phyloP scores from a whole-genome alignment of 2,113 vertebrate genomes.

The Nannospalax galili region DNA sequence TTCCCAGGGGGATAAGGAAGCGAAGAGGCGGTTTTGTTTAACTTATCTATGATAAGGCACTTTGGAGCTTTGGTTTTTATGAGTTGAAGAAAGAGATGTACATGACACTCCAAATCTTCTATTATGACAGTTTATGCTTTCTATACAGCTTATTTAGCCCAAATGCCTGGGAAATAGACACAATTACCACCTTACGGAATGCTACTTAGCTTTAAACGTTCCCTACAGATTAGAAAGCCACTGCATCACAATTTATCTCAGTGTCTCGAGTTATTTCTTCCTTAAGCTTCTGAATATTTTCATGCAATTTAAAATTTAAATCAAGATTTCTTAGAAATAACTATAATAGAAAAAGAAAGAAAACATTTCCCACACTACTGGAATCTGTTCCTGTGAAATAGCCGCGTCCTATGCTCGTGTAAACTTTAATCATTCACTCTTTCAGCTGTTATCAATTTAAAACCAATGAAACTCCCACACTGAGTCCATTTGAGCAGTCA shows the following conservation, averaged over 20 bases:
- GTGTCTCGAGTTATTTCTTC: constrained; percentile 87
- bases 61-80: constrained; percentile 81
- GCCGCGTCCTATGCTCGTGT: constrained; percentile 88
- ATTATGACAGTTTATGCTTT: constrained; percentile 88
- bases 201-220: constrained; percentile 88
- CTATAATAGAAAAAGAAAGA: constrained; percentile 86
- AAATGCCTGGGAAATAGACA: constrained; percentile 87
- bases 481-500: constrained; percentile 93
- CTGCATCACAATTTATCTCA: constrained; percentile 88
- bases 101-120: constrained; percentile 81
- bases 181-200: constrained; percentile 89
- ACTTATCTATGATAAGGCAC: constrained; percentile 80
- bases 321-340: constrained; percentile 87
- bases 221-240: constrained; percentile 85
- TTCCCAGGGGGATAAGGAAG: constrained; percentile 75
- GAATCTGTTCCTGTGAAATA: constrained; percentile 86
- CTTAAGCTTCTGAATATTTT: constrained; percentile 85
- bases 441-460: constrained; percentile 95
- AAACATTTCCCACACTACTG: constrained; percentile 85
- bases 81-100: constrained; percentile 80
- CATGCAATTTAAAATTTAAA: constrained; percentile 87
- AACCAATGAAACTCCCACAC: constrained; percentile 93
- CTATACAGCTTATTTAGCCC: constrained; percentile 87
- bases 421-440: constrained; percentile 90
- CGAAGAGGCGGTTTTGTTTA: constrained; percentile 71